phyloP scores from a whole-genome alignment of 2,888 invertebrate genomes.

The Clepsis dumicolana region DNA sequence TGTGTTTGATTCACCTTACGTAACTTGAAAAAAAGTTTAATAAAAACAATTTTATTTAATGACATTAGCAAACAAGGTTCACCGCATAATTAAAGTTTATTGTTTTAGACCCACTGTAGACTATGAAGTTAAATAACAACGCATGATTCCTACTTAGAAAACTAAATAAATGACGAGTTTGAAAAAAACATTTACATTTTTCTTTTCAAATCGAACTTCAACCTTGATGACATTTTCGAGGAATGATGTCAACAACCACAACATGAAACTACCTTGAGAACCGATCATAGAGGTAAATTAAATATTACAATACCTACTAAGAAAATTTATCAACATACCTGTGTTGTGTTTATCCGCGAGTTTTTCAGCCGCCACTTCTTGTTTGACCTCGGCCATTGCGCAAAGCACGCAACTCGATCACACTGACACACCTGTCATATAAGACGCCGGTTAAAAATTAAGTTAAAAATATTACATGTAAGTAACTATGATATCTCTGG shows the following conservation, averaged over 20 bases:
- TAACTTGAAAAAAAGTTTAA: background rate
- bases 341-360: conserved; percentile 75
- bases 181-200: too few species aligned
- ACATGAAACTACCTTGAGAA: too few species aligned
- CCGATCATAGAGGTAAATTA: too few species aligned
- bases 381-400: conserved; percentile 72
- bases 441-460: background rate
- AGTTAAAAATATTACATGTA: background rate
- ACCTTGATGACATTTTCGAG: background rate
- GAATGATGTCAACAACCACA: too few species aligned
- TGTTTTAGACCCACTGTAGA: background rate
- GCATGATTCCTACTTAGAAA: background rate
- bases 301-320: background rate
- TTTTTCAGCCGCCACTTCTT: conserved; percentile 63
- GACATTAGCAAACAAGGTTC: background rate
- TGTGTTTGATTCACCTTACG: background rate
- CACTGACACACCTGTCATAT: conserved; percentile 45
- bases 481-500: too few species aligned
- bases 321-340: conserved; percentile 60
- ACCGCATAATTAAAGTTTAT: background rate
- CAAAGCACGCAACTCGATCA: conserved; percentile 18
- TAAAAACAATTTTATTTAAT: background rate
- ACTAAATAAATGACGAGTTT: too few species aligned
- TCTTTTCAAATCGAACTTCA: background rate
- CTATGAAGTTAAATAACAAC: background rate